Evolutionary conservation across 2,797 vertebrate species (phyloP).

Genomic region (Jordanella pulchra): DNA sequence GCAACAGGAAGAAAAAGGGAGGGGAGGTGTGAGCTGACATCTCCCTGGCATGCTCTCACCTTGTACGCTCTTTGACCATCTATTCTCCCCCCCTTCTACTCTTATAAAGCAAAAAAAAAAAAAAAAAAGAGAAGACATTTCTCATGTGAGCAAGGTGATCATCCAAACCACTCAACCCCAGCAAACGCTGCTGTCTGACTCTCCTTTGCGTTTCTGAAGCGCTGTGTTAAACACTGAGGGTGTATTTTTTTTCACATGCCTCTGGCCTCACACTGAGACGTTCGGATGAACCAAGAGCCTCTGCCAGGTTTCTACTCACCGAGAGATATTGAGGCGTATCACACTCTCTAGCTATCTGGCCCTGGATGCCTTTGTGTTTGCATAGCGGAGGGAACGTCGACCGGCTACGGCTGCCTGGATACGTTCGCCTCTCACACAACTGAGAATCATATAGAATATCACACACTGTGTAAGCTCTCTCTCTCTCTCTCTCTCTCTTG

Average conservation of each 20-base stretch:
- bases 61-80: slow-evolving; percentile 69
- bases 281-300: slow-evolving; percentile 64
- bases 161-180: slow-evolving; percentile 61
- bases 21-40: slow-evolving; percentile 72
- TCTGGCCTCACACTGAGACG: slow-evolving; percentile 67
- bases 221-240: slow-evolving; percentile 43
- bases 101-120: slow-evolving; percentile 60
- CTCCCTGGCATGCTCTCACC: slow-evolving; percentile 73
- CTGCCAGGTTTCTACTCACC: slow-evolving; percentile 69
- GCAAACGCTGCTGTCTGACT: slow-evolving; percentile 60
- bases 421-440: slow-evolving; percentile 61
- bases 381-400: slow-evolving; percentile 9
- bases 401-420: slow-evolving; percentile 53
- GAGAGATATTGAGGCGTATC: slow-evolving; percentile 71
- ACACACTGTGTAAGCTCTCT: slow-evolving; percentile 47
- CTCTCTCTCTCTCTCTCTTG: slow-evolving; percentile 34
- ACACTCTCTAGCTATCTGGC: slow-evolving; percentile 64
- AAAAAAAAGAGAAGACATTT: slow-evolving; percentile 64
- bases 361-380: slow-evolving; percentile 34
- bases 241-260: slow-evolving; percentile 59
- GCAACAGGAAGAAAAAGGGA: slow-evolving; percentile 53
- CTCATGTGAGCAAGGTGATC: slow-evolving; percentile 67
- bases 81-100: slow-evolving; percentile 37
- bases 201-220: slow-evolving; percentile 56
- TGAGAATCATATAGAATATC: slow-evolving; percentile 67